Evolutionary conservation across 1,140 invertebrate species (phyloP).

Genomic region (Apolygus lucorum): DNA sequence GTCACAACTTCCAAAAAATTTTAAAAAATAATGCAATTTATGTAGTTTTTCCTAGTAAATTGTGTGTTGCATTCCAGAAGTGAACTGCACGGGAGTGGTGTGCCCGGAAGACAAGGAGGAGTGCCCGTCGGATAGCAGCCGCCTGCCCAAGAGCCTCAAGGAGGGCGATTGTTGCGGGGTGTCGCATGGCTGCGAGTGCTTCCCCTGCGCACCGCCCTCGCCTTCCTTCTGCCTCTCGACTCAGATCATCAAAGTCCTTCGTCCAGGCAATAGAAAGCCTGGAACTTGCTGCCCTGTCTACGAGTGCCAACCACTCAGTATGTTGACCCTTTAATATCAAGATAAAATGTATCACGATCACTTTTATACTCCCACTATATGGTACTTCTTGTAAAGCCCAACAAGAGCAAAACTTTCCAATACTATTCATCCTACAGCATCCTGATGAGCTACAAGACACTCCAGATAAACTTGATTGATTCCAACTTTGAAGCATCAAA

Average conservation of each 20-base stretch:
- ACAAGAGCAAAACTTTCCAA: too few relatives aligned
- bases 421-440: too few relatives aligned
- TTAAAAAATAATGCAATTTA: too few relatives aligned
- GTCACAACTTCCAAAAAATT: too few relatives aligned
- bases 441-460: too few relatives aligned
- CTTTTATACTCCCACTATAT: too few relatives aligned
- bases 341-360: too few relatives aligned
- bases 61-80: constrained; percentile 31
- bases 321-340: too few relatives aligned
- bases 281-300: constrained; percentile 37
- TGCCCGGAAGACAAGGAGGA: constrained; percentile 30
- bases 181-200: constrained; percentile 35
- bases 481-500: too few relatives aligned
- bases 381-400: too few relatives aligned
- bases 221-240: constrained; percentile 31
- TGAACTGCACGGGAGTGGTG: constrained; percentile 34
- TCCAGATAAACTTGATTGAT: too few relatives aligned
- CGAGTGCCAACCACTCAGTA: constrained; percentile 31
- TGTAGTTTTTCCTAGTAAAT: too few relatives aligned
- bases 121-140: constrained; percentile 37
- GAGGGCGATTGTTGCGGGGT: constrained; percentile 34
- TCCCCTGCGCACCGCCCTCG: constrained; percentile 32
- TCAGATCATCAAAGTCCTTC: constrained; percentile 27
- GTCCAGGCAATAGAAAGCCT: constrained; percentile 34
- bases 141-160: constrained; percentile 31